Percentiles rank a stretch among this genome's conserved stretches.
phyloP scores from a whole-genome alignment of 2,797 vertebrate genomes.

The Cetoscarus ocellatus region DNA sequence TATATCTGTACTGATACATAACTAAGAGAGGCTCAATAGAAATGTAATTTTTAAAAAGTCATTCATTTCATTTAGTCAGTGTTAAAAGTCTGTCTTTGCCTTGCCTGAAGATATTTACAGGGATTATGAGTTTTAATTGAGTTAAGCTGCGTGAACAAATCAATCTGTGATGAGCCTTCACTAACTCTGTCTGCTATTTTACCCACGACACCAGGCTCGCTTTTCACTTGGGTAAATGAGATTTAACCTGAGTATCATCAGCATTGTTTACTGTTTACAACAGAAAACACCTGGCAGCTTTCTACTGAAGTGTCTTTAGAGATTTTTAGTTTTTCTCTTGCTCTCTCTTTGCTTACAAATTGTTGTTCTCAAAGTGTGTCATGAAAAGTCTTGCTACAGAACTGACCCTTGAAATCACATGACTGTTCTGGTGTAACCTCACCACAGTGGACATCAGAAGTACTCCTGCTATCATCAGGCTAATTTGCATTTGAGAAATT shows the following conservation, averaged over 20 bases:
- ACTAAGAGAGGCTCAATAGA: slow-evolving; percentile 56
- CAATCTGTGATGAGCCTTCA: slow-evolving; percentile 73
- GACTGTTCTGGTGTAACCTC: no score
- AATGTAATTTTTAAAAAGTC: slow-evolving; percentile 71
- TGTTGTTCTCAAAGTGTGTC: not conserved
- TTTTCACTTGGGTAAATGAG: slow-evolving; percentile 51
- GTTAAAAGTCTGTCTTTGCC: slow-evolving; percentile 83
- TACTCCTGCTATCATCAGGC: no score
- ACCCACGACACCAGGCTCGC: slow-evolving; percentile 37
- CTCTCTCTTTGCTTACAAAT: slow-evolving; percentile 35
- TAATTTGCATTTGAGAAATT: no score
- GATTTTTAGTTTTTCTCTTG: slow-evolving; percentile 6
- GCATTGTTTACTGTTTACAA: slow-evolving; percentile 60
- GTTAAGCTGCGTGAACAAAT: slow-evolving; percentile 73
- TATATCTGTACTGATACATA: slow-evolving; percentile 50
- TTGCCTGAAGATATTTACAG: slow-evolving; percentile 84
- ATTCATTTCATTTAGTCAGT: slow-evolving; percentile 83
- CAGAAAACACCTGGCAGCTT: slow-evolving; percentile 53
- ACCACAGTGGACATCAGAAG: not conserved
- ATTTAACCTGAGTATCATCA: slow-evolving; percentile 52
- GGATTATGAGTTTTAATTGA: slow-evolving; percentile 82
- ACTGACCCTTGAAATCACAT: no score
- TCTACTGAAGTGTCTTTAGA: slow-evolving; percentile 80
- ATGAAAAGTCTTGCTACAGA: not conserved
- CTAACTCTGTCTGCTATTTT: slow-evolving; percentile 52